Evolutionary conservation across 2,888 invertebrate species (phyloP).

Genomic region (Caenorhabditis parvicauda): DNA sequence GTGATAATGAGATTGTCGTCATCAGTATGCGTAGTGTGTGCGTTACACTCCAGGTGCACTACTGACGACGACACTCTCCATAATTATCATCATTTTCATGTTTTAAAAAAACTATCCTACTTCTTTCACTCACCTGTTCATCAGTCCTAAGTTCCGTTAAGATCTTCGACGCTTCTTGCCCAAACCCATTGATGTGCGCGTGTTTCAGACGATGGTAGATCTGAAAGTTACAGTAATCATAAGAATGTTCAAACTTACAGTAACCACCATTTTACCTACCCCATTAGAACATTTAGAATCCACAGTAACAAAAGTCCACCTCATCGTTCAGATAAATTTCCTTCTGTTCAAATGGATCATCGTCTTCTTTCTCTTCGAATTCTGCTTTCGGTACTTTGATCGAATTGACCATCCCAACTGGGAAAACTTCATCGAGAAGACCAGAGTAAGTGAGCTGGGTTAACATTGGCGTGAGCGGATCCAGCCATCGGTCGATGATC

Average conservation of each 20-base stretch:
- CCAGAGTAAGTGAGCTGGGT: slow-evolving; percentile 97
- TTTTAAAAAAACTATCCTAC: too few relatives aligned
- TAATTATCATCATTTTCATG: too few relatives aligned
- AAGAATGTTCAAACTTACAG: too few relatives aligned
- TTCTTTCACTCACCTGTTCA: slow-evolving; percentile 21
- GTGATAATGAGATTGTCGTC: too few relatives aligned
- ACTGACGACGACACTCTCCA: too few relatives aligned
- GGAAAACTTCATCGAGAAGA: slow-evolving; percentile 74
- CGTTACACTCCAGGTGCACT: too few relatives aligned
- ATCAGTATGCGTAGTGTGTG: too few relatives aligned
- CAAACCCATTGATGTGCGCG: slow-evolving; percentile 39
- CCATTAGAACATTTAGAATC: neutral
- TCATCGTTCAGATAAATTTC: slow-evolving; percentile 49
- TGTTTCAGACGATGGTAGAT: slow-evolving; percentile 43
- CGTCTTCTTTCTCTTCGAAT: slow-evolving; percentile 22
- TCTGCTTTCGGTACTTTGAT: slow-evolving; percentile 36
- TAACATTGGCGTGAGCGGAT: slow-evolving; percentile 84
- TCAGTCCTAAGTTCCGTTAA: slow-evolving; percentile 43
- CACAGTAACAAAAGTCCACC: slow-evolving; percentile 1
- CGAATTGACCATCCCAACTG: slow-evolving; percentile 37
- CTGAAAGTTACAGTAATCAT: slow-evolving; percentile 9
- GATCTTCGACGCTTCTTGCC: slow-evolving; percentile 36
- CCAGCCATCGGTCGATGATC: slow-evolving; percentile 84
- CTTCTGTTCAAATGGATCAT: slow-evolving; percentile 29
- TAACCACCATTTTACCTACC: too few relatives aligned